Evolutionary conservation across 2,113 vertebrate genomes (phyloP), one percentile per base, ranked within the genome.

Genomic region (Marmota flaviventris): DNA sequence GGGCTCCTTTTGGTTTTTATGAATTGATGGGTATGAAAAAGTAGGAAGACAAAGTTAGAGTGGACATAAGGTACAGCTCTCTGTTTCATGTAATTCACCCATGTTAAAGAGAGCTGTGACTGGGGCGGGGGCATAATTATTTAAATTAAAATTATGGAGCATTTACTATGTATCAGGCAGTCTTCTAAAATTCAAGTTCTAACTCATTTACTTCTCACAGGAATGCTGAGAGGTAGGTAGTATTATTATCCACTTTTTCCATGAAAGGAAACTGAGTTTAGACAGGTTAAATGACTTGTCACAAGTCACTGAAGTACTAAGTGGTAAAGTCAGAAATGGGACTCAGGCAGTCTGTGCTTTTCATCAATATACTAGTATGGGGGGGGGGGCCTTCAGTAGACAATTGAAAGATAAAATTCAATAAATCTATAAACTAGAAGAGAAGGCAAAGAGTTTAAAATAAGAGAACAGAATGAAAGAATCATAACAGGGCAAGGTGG

Each of bases 261-360:
- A 12, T 16, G 27, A 79, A 56, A 58, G 42, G 48, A 89, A 91
- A 85, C 75, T 85, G 48, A 96, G 17, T 51, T 56, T 87, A 72
- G 16, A 77, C 39, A 92, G 92, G 61, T 76, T 85, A 92, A 95
- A 92, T 48, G 76, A 75, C 29, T 92, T 95, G 48, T 63, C 67
- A 65, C 84, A 88, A 34, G 20, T 2, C 27, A 7, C 20, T 67
- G 29, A 78, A 76, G 42, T 83, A n/a, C 58, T 73, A 84, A 93
- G 17, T 82, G 16, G 16, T n/a, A 61, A 12, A 84, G 24, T 53
- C 39, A 89, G 29, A 89, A 93, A 48, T 76, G 42, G 90, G 91
- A 69, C 8, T 7, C 7, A 29, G 20, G 17, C 1, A 69, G 17
- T 32, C 24, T 48, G 16, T 77, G 34, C 45, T 94, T 93, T 65